Evolutionary conservation across 2,888 invertebrate genomes (phyloP).

Genomic region (Thymelicus acteon): DNA sequence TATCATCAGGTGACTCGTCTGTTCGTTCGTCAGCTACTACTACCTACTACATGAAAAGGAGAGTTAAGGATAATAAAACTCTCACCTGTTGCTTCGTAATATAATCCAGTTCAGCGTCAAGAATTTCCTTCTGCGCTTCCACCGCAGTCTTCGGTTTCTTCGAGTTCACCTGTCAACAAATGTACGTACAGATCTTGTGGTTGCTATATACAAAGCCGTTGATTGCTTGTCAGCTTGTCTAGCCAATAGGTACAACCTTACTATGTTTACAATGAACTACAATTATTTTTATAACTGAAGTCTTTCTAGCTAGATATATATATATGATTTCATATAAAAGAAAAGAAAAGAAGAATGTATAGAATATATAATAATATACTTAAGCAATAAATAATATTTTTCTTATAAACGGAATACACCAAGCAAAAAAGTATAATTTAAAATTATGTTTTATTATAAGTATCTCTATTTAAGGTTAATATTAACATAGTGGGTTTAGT

Average conservation of each 20-base stretch:
- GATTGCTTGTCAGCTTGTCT: neutral
- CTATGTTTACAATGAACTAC: neutral
- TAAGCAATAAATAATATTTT: too few species aligned
- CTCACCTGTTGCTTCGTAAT: constrained; percentile 92
- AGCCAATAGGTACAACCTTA: neutral
- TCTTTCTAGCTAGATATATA: too few species aligned
- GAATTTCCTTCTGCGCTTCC: constrained; percentile 93
- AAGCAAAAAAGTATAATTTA: too few species aligned
- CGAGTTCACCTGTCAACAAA: constrained; percentile 59
- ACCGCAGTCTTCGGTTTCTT: constrained; percentile 88
- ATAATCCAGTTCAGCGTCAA: constrained; percentile 96
- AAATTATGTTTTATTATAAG: too few species aligned
- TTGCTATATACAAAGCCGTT: constrained; percentile 18
- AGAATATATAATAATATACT: neutral
- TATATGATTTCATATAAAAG: too few species aligned
- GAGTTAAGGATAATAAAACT: too few species aligned
- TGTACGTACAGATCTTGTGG: constrained; percentile 3
- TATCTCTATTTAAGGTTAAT: too few species aligned
- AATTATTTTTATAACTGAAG: neutral
- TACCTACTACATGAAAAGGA: too few species aligned
- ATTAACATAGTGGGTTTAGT: neutral
- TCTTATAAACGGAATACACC: too few species aligned
- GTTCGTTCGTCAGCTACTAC: too few species aligned
- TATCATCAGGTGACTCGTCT: too few species aligned
- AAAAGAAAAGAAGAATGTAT: too few species aligned